Base-by-base conservation (phyloP, 2,888 invertebrate species). In the Anaspis maculata region DNA sequence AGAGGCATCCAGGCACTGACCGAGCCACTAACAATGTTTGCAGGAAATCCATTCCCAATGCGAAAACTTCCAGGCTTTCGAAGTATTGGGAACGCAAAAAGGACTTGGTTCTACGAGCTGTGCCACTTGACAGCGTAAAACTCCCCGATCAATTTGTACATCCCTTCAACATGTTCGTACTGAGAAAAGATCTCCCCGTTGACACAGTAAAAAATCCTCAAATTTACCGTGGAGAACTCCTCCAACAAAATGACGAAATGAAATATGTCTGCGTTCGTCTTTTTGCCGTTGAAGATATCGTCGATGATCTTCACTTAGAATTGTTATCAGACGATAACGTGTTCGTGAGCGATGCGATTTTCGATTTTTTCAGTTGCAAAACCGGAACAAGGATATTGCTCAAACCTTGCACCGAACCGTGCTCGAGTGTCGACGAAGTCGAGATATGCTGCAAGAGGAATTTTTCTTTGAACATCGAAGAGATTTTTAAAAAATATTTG, bases 321-420 rank as follows among this genome's bases (percentile, higher is more conserved):
- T 19, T 15, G 19, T 15, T 35, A 16, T n/a, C n/a, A n/a, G n/a
- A 19, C 9, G 33, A 51, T 25, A 37, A 49, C 38, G 30, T 76
- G 13, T 71, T 74, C 34, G 65, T 77, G 37, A 69, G 74, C 27
- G 65, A 70, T 34, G 62, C 69, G 23, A 58, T 81, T 30, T 71
- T 73, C 51, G 53, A 65, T 10, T 70, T 72, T 41, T 64, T 79
- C 26, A 68, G 68, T 43, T 51, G 77, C 37, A 68, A 70, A 23
- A 64, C 70, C 38, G 79, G 80, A 6, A 64, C 67, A 27, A 76
- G 72, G 62, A 63, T 77, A 3, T 61, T 70, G 21, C 57, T 81
- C 6, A 13, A 69, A 69, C 22, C 54, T 67, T 27, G 21, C 16
- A 13, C 9, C 3, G 27, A 19, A 5, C 15, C 27, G 2, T 61